A percentile compares a stretch with the other conserved stretches of the same genome.
Evolutionary conservation across 1,140 invertebrate genomes (phyloP).

Genomic region (Acromyrmex charruanus): DNA sequence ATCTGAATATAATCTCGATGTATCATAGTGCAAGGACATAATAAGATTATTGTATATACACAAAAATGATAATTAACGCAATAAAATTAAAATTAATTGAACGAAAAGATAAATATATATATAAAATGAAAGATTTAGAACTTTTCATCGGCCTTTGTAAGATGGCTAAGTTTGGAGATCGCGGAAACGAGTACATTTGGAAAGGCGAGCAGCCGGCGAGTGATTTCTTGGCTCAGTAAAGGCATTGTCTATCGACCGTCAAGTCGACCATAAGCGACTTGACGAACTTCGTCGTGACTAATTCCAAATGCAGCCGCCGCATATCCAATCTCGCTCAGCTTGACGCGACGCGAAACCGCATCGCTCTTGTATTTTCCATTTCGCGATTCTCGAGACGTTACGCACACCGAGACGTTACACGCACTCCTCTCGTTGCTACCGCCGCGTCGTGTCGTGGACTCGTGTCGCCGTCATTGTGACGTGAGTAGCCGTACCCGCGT

Average conservation of each 20-base stretch:
- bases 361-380: conserved; percentile 64
- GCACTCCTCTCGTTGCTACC: conserved; percentile 18
- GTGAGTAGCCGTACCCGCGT: background rate
- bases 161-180: background rate
- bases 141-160: background rate
- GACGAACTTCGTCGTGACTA: conserved; percentile 58
- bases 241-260: conserved; percentile 42
- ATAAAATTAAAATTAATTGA: background rate
- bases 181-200: background rate
- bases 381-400: conserved; percentile 46
- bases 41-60: background rate
- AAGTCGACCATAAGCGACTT: conserved; percentile 56
- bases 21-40: background rate
- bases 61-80: background rate
- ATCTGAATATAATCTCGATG: background rate
- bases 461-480: conserved; percentile 38
- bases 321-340: conserved; percentile 37
- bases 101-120: background rate
- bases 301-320: conserved; percentile 50
- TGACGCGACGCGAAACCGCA: conserved; percentile 34
- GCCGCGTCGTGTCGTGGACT: background rate
- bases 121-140: background rate
- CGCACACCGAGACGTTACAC: conserved; percentile 14
- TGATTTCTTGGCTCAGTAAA: conserved; percentile 1
- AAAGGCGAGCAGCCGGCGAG: background rate